phyloP scores from a whole-genome alignment of 2,113 vertebrate species.

The Illadopsis cleaveri region DNA sequence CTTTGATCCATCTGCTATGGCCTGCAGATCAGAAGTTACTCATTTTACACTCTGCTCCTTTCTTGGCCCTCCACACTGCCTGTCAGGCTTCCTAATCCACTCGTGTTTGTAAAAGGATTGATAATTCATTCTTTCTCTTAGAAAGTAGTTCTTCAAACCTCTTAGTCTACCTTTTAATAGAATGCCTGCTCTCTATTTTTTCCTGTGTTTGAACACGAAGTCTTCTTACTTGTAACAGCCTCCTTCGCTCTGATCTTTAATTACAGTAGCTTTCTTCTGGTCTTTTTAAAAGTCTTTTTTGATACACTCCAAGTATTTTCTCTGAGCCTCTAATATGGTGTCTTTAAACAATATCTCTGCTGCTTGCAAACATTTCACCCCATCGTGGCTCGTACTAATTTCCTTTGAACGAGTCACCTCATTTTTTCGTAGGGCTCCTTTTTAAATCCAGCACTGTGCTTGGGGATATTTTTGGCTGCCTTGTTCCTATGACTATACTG shows the following conservation, averaged over 20 bases:
- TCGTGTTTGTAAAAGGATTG: constrained; percentile 1
- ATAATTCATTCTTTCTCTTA: background rate
- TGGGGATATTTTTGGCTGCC: constrained; percentile 39
- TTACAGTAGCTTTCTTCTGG: constrained; percentile 44
- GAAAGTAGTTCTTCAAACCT: constrained; percentile 35
- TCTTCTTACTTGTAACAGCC: constrained; percentile 41
- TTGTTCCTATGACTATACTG: background rate
- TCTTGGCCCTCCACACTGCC: background rate
- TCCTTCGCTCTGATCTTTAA: constrained; percentile 57
- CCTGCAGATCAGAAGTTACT: background rate
- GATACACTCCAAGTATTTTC: constrained; percentile 4
- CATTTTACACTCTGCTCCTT: background rate
- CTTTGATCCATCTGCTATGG: fast-evolving
- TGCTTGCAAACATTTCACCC: constrained; percentile 57
- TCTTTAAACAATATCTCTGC: constrained; percentile 46
- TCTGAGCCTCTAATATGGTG: constrained; percentile 12
- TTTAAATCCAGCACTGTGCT: background rate
- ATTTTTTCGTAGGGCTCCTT: constrained; percentile 19
- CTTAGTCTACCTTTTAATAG: constrained; percentile 41
- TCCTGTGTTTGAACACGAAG: constrained; percentile 31
- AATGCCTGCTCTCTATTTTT: constrained; percentile 20
- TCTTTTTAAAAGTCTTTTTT: constrained; percentile 47
- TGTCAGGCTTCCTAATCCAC: constrained; percentile 14
- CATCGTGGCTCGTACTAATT: background rate
- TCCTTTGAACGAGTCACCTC: background rate